Evolutionary conservation across 2,888 invertebrate genomes (phyloP), one percentile per base, ranked within the genome.

Genomic region (Troides aeacus): DNA sequence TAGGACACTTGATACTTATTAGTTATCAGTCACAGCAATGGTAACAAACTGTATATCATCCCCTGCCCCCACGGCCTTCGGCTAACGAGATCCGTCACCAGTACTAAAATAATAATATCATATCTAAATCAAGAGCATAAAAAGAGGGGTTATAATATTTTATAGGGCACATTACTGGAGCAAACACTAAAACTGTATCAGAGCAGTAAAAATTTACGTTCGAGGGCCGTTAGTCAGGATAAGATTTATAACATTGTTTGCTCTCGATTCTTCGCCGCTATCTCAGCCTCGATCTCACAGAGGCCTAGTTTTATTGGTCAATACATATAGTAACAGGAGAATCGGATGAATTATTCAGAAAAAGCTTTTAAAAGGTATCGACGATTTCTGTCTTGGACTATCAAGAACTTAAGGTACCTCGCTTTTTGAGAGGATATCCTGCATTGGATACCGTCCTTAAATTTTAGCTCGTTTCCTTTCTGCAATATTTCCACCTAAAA

Each of bases 211-310:
- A 65, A 63, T n/a, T 63, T 58, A 30, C 23, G 46, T 56, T 57
- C 36, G 59, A 50, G 23, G 10, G 23, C 42, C 56, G 36, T 68
- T 59, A 30, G 58, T 17, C 46, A 36, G 59, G 50, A 63, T 63
- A 46, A 63, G 46, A 68, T 68, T 68, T 63, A 68, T 68, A 63
- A 50, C 63, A 36, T 68, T 63, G 68, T 68, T 68, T 63, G 59
- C 58, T 21, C 46, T 17, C 58, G 36, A 58, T 59, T 57, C 24
- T 42, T 68, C 36, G 58, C n/a, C 53, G 53, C 6, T n/a, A 53
- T 53, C 17, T 53, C n/a, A 15, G 53, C 53, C 53, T 1, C 53
- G 17, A 15, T 53, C 53, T n/a, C 15, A 1, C 53, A 17, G 15
- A 1, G 53, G 53, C n/a, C 53, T 53, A 53, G 18, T 53, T 53